Base-by-base conservation (phyloP, 2,797 vertebrate genomes). In the Enteromius viviparus region DNA sequence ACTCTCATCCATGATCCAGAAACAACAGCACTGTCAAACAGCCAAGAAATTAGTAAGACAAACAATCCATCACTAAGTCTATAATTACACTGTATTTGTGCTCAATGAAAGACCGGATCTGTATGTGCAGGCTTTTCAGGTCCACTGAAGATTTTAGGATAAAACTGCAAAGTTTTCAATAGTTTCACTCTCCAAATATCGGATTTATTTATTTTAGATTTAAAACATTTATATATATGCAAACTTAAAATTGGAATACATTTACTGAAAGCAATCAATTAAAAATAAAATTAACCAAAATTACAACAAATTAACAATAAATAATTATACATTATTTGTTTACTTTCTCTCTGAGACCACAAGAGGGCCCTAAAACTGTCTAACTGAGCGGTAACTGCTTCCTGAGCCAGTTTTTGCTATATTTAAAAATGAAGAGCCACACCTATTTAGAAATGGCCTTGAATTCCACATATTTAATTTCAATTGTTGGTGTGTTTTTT, bases 11-110 rank as follows among this genome's bases (percentile, higher is more conserved):
- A 99, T 85, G 86, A 86, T 2, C 37, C 0, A 0, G 0, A 29
- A 34, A 90, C 92, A 0, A 2, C 0, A 0, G 97, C 97, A 6
- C 89, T 99, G 74, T 97, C 97, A 80, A 99, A 99, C 84, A 95
- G 97, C 93, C 94, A 76, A 0, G 85, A 88, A 37, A 87, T 0
- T 0, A 87, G 98, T 99, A 89, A 82, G 96, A 58, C 17, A 34
- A 21, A 23, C 14, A 62, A 65, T 65, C 47, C 32, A 29, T 45
- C 32, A 15, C 80, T 58, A 47, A 68, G 14, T 29, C 7, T 10
- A 6, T 47, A 10, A 32, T 66, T 6, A 8, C 3, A 9, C 19
- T 66, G 32, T 66, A 21, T 76, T 23, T 74, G 10, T n/a, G 10
- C 29, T 75, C 49, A 55, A 3, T 23, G 32, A 75, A 74, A 55